Base-by-base conservation (phyloP, 1,140 invertebrate species). In the Drosophila arizonae region DNA sequence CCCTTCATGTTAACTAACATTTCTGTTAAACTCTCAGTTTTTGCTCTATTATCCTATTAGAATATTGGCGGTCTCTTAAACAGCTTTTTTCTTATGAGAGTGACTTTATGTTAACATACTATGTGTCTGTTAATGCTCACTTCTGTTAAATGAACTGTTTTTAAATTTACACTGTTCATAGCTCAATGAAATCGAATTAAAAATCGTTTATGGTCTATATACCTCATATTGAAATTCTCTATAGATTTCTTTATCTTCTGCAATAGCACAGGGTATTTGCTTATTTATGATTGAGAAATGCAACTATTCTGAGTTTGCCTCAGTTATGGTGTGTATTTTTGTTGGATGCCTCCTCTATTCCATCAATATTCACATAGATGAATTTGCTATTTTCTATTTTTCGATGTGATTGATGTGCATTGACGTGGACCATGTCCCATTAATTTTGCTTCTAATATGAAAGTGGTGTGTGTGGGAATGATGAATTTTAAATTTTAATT, bases 331-430 rank as follows among this genome's bases (percentile, higher is more conserved):
- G 11, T 28, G n/a, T 28, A 48, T 36, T 48, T 61, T 61, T 8
- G 58, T 15, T n/a, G 13, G 0, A 9, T 48, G 17, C 28, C 11
- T 39, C 15, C 28, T 39, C 30, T 28, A 26, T 58, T 50, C 64
- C 33, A 67, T 58, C 54, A 39, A 46, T 9, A 60, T 15, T 28
- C 30, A 30, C 6, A 28, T 50, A 36, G 2, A 46, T 46, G 24
- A 46, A 68, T 65, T 87, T 79, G 51, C 68, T 51, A 58, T 62
- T 79, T 39, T 76, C 39, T 63, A 64, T 79, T 73, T 51, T 50
- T 61, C 39, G 41, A 72, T 58, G 73, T 86, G 82, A 86, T 86
- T 87, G 76, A 86, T 87, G 82, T 65, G 46, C 51, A 79, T 88
- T 79, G 72, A 87, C 74, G 66, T 73, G 64, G 36, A 62, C 63